Conservation (phyloP, 1,140 invertebrate species). For the Lutraria rhynchaena region DNA sequence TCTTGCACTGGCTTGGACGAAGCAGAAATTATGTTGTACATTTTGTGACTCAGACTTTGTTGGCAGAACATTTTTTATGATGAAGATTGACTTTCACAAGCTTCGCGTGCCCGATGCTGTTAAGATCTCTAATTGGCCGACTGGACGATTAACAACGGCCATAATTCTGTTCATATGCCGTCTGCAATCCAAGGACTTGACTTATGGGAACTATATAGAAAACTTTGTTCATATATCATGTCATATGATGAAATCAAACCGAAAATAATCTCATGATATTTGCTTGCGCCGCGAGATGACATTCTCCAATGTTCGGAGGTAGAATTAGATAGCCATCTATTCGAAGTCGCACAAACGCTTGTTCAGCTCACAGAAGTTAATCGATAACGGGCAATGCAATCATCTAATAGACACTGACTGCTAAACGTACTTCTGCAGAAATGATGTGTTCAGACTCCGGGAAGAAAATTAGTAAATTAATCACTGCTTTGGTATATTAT, state of each 20-base stretch:
- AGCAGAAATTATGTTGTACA: no score
- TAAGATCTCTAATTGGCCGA: no score
- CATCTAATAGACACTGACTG: constrained; percentile 46
- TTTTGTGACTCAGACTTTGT: no score
- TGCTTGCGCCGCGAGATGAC: constrained; percentile 39
- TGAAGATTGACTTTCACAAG: no score
- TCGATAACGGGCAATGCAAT: constrained; percentile 49
- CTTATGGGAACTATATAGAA: no score
- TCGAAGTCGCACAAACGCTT: constrained; percentile 38
- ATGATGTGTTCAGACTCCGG: constrained; percentile 25
- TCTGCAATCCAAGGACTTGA: no score
- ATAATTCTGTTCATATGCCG: no score
- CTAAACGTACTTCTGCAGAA: constrained; percentile 41
- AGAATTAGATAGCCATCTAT: constrained; percentile 51
- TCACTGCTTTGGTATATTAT: constrained; percentile 51
- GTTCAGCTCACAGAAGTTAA: constrained; percentile 10
- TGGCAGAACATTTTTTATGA: no score
- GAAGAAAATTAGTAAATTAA: constrained; percentile 52
- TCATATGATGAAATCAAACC: constrained; percentile 39
- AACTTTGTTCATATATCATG: constrained; percentile 10
- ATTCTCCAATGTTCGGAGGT: constrained; percentile 35
- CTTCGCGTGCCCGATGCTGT: no score
- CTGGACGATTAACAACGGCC: no score
- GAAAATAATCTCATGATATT: constrained; percentile 39
- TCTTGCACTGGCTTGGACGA: no score